Evolutionary conservation across 2,113 vertebrate species (phyloP), one percentile per base, ranked within the genome.

Genomic region (Plecotus auritus): DNA sequence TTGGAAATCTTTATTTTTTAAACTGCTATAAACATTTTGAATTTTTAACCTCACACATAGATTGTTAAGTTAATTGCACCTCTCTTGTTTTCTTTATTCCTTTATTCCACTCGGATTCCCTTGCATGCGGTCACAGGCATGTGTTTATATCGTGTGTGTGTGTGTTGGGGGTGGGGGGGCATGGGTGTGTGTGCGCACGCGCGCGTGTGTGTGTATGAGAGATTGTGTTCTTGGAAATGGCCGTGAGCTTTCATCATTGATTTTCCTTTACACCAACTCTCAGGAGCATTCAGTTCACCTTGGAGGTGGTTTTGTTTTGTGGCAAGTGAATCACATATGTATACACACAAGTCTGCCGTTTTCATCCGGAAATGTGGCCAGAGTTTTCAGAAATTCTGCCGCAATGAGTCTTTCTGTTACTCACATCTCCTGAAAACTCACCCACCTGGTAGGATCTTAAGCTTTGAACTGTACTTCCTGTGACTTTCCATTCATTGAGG

Each of bases 301-400:
- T 91, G 42, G 51, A 87, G 3, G 2, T 72, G 37, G 32, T 88
- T 89, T 51, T 74, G 42, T 81, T 77, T 78, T 61, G 7, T 18
- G 35, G 56, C 42, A 84, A 76, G 20, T 70, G 37, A 95, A 26
- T 91, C 61, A 32, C 45, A 40, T 67, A 18, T 7, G 1, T 56
- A 26, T 32, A 73, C 7, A 30, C 22, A 18, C 4, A 22, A n/a
- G 11, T 74, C 66, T 96, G 17, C 45, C 51, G n/a, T 93, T 76
- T 93, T 47, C 59, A 80, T 77, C 67, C 69, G 74, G 72, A 91
- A 91, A 86, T 54, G 30, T 77, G 30, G 30, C 18, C 70, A 40
- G 80, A 78, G 56, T 83, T 91, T 76, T 92, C 93, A 95, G 76
- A 76, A 89, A 47, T 54, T 90, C 87, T 83, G 20, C 42, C 32